Percentiles rank a stretch among this genome's conserved stretches.
Evolutionary conservation across 2,888 invertebrate genomes (phyloP).

Genomic region (Seira sanloemensis): DNA sequence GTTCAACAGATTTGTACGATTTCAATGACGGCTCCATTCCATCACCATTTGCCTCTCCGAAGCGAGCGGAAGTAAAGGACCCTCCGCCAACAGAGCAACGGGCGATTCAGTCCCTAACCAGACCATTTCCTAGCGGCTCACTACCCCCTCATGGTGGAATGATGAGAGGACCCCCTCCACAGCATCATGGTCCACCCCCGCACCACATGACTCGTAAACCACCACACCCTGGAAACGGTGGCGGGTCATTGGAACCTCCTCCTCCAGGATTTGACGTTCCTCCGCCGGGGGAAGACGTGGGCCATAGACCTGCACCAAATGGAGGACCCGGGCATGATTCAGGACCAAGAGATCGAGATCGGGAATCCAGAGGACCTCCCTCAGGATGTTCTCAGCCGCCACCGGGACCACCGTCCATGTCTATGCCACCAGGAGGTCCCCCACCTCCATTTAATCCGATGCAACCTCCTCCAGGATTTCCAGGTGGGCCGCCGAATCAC

Average conservation of each 20-base stretch:
- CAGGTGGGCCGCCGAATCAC: conserved; percentile 33
- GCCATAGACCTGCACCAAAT: conserved; percentile 29
- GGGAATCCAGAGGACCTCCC: conserved; percentile 29
- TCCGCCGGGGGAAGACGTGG: conserved; percentile 69
- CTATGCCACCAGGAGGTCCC: conserved; percentile 50
- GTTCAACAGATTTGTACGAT: conserved; percentile 69
- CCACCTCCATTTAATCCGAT: conserved; percentile 68
- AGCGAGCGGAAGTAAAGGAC: conserved; percentile 29
- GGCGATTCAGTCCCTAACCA: conserved; percentile 32
- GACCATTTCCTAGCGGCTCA: conserved; percentile 24
- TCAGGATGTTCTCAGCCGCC: neutral
- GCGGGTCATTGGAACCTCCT: conserved; percentile 53
- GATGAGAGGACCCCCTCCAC: conserved; percentile 23
- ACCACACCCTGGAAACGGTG: neutral
- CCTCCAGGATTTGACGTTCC: conserved; percentile 69
- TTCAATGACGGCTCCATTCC: conserved; percentile 72
- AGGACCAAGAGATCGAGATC: neutral
- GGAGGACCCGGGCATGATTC: conserved; percentile 7
- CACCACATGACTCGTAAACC: conserved; percentile 41
- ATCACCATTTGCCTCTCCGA: conserved; percentile 68
- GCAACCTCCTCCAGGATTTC: conserved; percentile 71
- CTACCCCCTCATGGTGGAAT: conserved; percentile 59
- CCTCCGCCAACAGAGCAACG: conserved; percentile 36
- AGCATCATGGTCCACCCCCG: conserved; percentile 27
- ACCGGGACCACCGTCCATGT: conserved; percentile 25